Base-by-base conservation (phyloP, 2,797 vertebrate species). In the Pyrocephalus nanus region DNA sequence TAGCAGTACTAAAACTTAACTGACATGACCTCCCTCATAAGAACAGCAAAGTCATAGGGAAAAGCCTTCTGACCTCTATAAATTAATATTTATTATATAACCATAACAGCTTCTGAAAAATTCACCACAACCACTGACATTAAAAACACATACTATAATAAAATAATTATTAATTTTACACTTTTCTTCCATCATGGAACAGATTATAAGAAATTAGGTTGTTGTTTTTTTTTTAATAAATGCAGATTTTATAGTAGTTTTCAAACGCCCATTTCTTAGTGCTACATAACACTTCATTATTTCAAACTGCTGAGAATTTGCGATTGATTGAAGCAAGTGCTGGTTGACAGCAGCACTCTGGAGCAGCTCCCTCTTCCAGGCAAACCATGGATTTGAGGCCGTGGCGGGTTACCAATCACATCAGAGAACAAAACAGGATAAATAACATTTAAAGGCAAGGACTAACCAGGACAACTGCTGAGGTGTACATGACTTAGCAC, bases 401-500 rank as follows among this genome's bases (percentile, higher is more conserved):
- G 17, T 20, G 50, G 20, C 21, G 27, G 19, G 38, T 29, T 57
- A 71, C 17, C 15, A 62, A 23, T 6, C 20, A 25, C 20, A 13
- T 5, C 15, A n/a, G 32, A 61, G 47, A 74, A 50, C 17, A 77
- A 32, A 62, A 65, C 8, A 0, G 1, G 43, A 61, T 14, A 90
- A 48, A 23, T 50, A 30, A 58, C 0, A 2, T 57, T 53, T 77
- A 61, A 90, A 90, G 50, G 34, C 20, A 88, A 89, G 17, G 9
- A 86, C 25, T 58, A 67, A 86, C 12, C 32, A 57, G 86, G 93
- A 34, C 18, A 69, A 29, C 18, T 43, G 50, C 73, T 69, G 17
- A 76, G 50, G 10, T 1, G 20, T 18, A 38, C 42, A 14, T 0
- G 2, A 48, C 55, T 54, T 40, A 48, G 60, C 4, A 4, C 10